Percentiles rank a stretch among this genome's conserved stretches.
phyloP scores from a whole-genome alignment of 2,888 invertebrate species.

The Helicoverpa assulta region DNA sequence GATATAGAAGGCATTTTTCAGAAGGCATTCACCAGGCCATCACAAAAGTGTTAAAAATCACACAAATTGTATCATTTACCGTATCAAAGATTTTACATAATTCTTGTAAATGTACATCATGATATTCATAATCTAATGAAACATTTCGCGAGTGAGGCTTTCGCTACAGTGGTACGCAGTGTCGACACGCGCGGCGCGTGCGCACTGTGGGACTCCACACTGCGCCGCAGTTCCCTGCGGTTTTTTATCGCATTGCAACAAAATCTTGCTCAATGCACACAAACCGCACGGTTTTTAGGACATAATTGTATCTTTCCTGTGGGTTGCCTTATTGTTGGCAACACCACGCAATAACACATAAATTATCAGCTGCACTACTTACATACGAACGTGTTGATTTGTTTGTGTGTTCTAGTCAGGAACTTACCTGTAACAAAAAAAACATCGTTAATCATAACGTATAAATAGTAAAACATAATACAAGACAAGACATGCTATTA shows the following conservation, averaged over 20 bases:
- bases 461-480: background rate
- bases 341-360: conserved; percentile 34
- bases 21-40: too few species aligned
- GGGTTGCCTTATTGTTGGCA: conserved; percentile 39
- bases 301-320: conserved; percentile 58
- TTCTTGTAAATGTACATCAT: background rate
- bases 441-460: conserved; percentile 1
- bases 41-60: too few species aligned
- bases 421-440: conserved; percentile 60
- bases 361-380: conserved; percentile 27
- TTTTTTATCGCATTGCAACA: conserved; percentile 50
- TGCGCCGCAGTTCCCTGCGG: conserved; percentile 53
- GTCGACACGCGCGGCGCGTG: conserved; percentile 40
- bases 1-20: too few species aligned
- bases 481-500: too few species aligned
- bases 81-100: too few species aligned
- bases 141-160: conserved; percentile 36
- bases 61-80: too few species aligned
- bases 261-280: conserved; percentile 43
- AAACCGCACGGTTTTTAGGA: conserved; percentile 54
- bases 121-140: conserved; percentile 1
- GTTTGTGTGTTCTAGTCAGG: background rate
- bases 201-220: conserved; percentile 46
- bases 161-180: conserved; percentile 43
- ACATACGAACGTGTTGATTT: conserved; percentile 29